Base-by-base conservation (phyloP, 2,797 vertebrate species). In the Tympanoctomys barrerae region DNA sequence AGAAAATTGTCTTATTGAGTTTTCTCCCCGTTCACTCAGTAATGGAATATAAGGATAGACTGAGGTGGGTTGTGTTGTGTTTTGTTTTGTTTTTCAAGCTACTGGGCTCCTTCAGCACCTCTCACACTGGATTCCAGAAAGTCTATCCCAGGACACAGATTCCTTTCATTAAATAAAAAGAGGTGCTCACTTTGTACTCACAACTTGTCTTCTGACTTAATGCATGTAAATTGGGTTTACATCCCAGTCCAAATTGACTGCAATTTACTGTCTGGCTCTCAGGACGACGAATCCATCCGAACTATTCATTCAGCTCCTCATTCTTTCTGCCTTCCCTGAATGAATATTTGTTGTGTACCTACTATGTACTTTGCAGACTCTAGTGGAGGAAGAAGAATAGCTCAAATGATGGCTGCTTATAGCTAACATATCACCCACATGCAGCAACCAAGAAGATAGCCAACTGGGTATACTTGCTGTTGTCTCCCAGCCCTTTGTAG, bases 1-100 rank as follows among this genome's bases (percentile, higher is more conserved):
- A 81, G 52, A 42, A 94, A 95, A 91, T 90, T 91, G 96, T 92
- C 84, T 83, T 90, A 83, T 82, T 95, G 85, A 93, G 42, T 96
- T 94, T 95, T 93, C 59, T 73, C 94, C n/a, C 57, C 79, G 80
- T 90, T 88, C 68, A 83, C 49, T 92, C 70, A 84, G 66, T 96
- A 94, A 95, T 91, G 71, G 81, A 62, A 91, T 96, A 91, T 68
- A 89, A 94, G 59, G 28, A 87, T 79, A 52, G 42, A 62, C 68
- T 94, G 61, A 92, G 39, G 83, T 71, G 22, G 12, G 73, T 31
- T 49, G 13, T 49, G 5, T 28, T 94, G 42, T 57, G 59, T 24
- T 22, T 90, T 79, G 59, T 59, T 95, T 94, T 95, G 19, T 95
- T 95, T 95, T 95, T 90, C 26, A 88, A 86, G 64, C 70, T 64